Base-by-base conservation (phyloP, 2,797 vertebrate species). In the Ptychadena robeensis region DNA sequence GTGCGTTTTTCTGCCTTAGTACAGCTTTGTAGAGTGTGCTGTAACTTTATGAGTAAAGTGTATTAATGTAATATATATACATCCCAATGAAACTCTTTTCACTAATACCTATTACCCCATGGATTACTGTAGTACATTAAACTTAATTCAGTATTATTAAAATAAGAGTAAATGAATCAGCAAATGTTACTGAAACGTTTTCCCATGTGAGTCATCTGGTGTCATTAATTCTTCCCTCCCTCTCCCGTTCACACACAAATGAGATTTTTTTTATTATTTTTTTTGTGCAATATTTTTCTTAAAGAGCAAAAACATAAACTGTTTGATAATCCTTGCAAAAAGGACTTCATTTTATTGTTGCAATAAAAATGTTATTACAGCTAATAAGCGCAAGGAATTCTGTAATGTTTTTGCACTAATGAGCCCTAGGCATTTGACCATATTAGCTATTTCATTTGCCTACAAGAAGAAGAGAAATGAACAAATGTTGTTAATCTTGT, bases 141-240 rank as follows among this genome's bases (percentile, higher is more conserved):
- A 89, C 88, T 88, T 78, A 85, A 90, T 79, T 12, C 30, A 57
- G 83, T 53, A 74, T 67, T 89, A 73, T 86, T 83, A 82, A 87
- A 91, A 91, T 81, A 83, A 87, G 90, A 91, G 79, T 65, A 86
- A 87, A 87, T 85, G 80, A 89, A 82, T 90, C 82, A 90, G 83
- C 82, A 91, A 65, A 85, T 90, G 88, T 85, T 87, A 82, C 18
- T 0, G 79, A 86, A 82, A 22, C 85, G 87, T 88, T 91, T 89
- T 89, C 75, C 85, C 83, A 86, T 86, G 86, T 87, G 87, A 88
- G 87, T 87, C 69, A 82, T 83, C 76, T 30, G 69, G 18, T 48
- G 88, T 83, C 86, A 74, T 68, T 84, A 85, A 83, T 82, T 89
- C 89, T 82, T 85, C 88, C 79, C 87, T 84, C 44, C 64, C 10